These are phyloP conservation scores for Campylorhamphus procurvoides DNA, from an alignment of 2,113 vertebrate genomes.

Conservation along the genomic window DNA sequence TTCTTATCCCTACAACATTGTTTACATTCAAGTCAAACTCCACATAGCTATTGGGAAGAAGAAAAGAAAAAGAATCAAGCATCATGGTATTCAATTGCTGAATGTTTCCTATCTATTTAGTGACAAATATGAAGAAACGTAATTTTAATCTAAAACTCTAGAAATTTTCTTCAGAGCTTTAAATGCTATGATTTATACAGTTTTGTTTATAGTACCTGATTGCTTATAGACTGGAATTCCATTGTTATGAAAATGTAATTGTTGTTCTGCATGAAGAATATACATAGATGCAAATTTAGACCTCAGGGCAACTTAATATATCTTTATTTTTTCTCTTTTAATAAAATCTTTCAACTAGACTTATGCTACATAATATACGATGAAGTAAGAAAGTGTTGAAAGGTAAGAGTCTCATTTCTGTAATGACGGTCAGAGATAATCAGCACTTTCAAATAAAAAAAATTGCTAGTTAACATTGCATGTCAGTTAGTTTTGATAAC, in stretches of 20 bases:
- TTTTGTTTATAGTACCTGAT: not conserved
- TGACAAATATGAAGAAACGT: not conserved
- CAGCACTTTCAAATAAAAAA: not conserved
- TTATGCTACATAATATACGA: not conserved
- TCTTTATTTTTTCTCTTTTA: not conserved
- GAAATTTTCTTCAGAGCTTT: not conserved
- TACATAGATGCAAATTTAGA: not conserved
- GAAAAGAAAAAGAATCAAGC: not conserved
- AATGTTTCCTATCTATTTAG: not conserved
- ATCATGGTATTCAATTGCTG: not conserved
- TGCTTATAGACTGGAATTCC: not conserved
- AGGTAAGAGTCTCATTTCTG: not conserved
- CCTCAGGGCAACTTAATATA: not conserved
- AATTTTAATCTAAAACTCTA: not conserved
- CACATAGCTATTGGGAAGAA: constrained; percentile 78
- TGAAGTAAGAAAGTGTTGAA: not conserved
- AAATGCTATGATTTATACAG: not conserved
- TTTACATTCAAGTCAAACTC: constrained; percentile 99
- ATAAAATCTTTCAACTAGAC: not conserved
- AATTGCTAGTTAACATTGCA: not conserved
- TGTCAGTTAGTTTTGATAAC: not conserved
- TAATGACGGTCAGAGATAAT: not conserved
- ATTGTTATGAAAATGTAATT: not conserved
- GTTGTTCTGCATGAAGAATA: not conserved
- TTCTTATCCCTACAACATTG: constrained; percentile 96